Evolutionary conservation across 53 echinoderm and acorn worm genomes (phyloP), one percentile per base, ranked within the genome.

Genomic region (Zoroaster sp.): DNA sequence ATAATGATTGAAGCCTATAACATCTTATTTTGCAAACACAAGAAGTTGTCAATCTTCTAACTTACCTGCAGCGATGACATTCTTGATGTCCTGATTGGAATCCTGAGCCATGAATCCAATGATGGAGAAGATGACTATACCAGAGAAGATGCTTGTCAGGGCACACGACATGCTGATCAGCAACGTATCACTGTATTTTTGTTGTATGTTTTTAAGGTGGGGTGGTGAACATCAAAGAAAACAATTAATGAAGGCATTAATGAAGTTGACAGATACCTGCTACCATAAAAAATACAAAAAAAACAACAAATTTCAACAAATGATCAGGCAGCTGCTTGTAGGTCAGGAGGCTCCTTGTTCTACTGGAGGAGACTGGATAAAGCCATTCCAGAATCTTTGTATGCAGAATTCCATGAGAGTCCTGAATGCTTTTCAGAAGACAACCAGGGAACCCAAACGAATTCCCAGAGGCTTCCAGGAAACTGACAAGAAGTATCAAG

Each of bases 101-200:
- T 95, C 97, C 7, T 86, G 66, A 5, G 97, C 92, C 97, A 97
- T 97, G 88, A 94, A 97, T 0, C 97, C 97, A 43, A 97, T 87
- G 12, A 97, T 89, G 20, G 97, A 95, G 70, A 97, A 97, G 69
- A 97, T 95, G 32, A 94, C 95, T 59, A 97, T 91, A 8, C 97
- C 97, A 0, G 97, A 91, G 31, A 94, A 89, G 59, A 95, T 69
- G 66, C 97, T 97, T 3, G 95, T 95, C 13, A 90, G 78, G 65
- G 92, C 94, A 43, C 95, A 92, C 0, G 90, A 46, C 8, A 74
- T 41, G 21, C 88, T 79, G 20, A 97, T 87, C 39, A 92, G 72
- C 17, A 94, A 63, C 11, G 92, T 94, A 87, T 92, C 95, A 74
- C 97, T 97, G 88, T 33, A 59, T 10, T 59, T 9, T 59, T 59